Conservation (phyloP, 1,140 invertebrate genomes). For the Aphis craccivora region DNA sequence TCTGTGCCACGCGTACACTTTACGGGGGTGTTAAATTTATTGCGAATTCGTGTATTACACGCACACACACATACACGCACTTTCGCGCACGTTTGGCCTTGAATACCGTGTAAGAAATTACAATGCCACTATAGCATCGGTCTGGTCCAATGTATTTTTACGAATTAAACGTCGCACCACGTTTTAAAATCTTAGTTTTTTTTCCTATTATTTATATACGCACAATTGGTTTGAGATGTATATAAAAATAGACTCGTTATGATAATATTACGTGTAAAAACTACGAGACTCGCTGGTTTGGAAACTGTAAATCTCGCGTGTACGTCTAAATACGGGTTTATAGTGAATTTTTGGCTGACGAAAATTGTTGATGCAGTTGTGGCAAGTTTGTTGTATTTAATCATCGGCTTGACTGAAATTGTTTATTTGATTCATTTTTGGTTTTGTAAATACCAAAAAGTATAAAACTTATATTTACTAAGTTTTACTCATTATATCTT, state of each 20-base stretch:
- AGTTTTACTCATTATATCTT: not conserved
- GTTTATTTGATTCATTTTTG: not conserved
- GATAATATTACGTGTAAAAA: not conserved
- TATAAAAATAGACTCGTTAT: slow-evolving; percentile 34
- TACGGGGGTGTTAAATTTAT: slow-evolving; percentile 52
- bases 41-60: not conserved
- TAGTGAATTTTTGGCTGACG: not conserved
- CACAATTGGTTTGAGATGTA: not conserved
- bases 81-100: not conserved
- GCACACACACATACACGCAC: not conserved
- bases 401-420: not conserved
- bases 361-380: not conserved
- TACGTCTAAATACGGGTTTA: not conserved
- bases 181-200: not conserved
- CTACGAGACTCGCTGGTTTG: not conserved
- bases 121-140: not conserved
- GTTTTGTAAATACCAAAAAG: not conserved
- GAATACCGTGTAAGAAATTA: not conserved
- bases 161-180: not conserved
- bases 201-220: slow-evolving; percentile 16
- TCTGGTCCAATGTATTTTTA: slow-evolving; percentile 6
- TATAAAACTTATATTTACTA: not conserved
- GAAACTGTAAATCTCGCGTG: not conserved
- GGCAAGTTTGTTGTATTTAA: not conserved
- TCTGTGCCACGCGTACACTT: not conserved